Evolutionary conservation across 2,797 vertebrate species (phyloP), one percentile per base, ranked within the genome.

Genomic region (Danio choprae): DNA sequence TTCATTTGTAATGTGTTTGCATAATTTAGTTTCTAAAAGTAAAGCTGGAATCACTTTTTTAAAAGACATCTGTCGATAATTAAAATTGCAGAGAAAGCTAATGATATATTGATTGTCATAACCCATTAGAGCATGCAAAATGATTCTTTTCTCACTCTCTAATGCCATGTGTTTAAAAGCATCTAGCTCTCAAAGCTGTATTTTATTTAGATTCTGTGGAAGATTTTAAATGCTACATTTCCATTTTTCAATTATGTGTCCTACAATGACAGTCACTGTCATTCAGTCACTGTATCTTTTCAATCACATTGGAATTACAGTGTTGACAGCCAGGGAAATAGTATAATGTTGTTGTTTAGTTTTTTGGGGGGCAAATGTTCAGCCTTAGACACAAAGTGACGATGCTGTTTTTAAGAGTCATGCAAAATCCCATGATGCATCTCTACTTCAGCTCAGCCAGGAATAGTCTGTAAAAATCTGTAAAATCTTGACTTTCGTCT

Each of bases 401-500:
- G 11, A 11, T 63, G 50, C 20, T 43, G 50, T 51, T 75, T 83
- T 68, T 68, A 71, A 18, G 6, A 20, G 68, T 81, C 83, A 87
- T 87, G 80, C 80, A 64, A 79, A 75, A 89, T 76, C n/a, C 84
- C 79, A 84, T 84, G 64, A 87, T 71, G 84, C 80, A 77, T 71
- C 69, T 87, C 63, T 51, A 75, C 74, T 81, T 86, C 83, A 78
- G 50, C 36, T 59, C 36, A 12, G 16, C 74, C 71, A 46, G 78
- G 20, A 87, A 82, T 80, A 83, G 67, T 38, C 15, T n/a, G 65
- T 51, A 51, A 71, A 71, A 20, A 58, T 50, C n/a, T 44, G 22
- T 36, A 48, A 73, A 77, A 78, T 56, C 36, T 16, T 5, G 6
- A 64, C 72, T 63, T 78, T 22, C 0, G 29, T 75, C 41, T 72